Conservation (phyloP, 2,797 vertebrate species). For the Cossypha heuglini region DNA sequence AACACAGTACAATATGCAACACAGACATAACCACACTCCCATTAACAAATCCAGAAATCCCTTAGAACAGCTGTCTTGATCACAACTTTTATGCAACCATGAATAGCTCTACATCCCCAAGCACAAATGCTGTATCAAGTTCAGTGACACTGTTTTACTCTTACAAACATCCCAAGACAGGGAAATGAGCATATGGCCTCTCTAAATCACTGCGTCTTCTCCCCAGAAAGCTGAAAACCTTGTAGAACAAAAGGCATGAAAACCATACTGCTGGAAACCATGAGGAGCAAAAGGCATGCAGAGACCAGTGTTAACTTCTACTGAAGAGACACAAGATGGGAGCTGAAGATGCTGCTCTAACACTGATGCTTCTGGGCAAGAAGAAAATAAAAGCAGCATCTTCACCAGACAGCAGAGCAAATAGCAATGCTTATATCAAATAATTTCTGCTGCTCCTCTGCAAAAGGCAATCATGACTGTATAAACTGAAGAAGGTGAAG, state of each 20-base stretch:
- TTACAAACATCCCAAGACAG: not conserved
- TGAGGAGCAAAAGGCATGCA: not conserved
- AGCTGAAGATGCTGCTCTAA: not conserved
- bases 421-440: fast-evolving
- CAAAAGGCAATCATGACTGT: not conserved
- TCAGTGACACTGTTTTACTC: not conserved
- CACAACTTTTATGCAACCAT: not conserved
- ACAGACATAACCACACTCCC: not conserved
- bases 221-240: not conserved
- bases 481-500: not conserved
- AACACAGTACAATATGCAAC: not conserved
- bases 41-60: not conserved
- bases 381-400: not conserved
- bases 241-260: not conserved
- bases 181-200: not conserved
- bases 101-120: not conserved
- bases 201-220: not conserved
- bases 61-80: not conserved
- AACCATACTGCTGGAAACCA: not conserved
- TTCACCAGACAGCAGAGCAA: not conserved
- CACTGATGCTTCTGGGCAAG: not conserved
- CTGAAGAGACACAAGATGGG: not conserved
- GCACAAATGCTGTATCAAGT: not conserved
- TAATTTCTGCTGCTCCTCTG: not conserved
- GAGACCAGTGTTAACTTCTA: not conserved